Percentiles rank a stretch among this genome's conserved stretches.
These are phyloP conservation scores for Pterobdella sp. DNA, from an alignment of 2,888 invertebrate species.

Conservation along the genomic window DNA sequence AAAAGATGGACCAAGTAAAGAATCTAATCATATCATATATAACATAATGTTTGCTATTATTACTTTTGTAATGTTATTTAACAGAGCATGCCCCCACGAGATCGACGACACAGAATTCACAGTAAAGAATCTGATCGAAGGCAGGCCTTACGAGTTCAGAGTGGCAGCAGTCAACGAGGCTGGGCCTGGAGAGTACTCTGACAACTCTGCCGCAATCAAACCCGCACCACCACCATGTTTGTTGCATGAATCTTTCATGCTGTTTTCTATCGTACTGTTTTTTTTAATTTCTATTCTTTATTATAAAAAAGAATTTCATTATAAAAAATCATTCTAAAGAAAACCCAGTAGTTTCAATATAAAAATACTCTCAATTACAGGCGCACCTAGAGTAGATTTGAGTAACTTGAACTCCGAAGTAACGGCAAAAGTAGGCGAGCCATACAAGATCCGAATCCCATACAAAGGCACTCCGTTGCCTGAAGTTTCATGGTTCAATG, in stretches of 20 bases:
- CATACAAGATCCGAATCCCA: slow-evolving; percentile 90
- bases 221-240: slow-evolving; percentile 75
- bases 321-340: no score
- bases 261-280: not conserved
- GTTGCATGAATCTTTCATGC: slow-evolving; percentile 17
- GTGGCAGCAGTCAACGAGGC: slow-evolving; percentile 92
- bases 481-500: slow-evolving; percentile 72
- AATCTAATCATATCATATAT: no score
- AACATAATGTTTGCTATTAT: no score
- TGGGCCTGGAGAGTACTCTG: slow-evolving; percentile 87
- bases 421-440: slow-evolving; percentile 88
- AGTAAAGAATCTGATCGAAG: slow-evolving; percentile 71
- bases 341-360: no score
- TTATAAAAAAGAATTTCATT: no score
- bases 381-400: slow-evolving; percentile 83
- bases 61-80: not conserved
- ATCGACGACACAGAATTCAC: slow-evolving; percentile 78
- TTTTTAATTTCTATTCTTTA: not conserved
- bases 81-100: slow-evolving; percentile 38
- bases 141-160: slow-evolving; percentile 94
- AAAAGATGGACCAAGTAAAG: slow-evolving; percentile 76
- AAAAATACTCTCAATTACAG: slow-evolving; percentile 47
- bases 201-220: slow-evolving; percentile 79
- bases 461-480: slow-evolving; percentile 71
- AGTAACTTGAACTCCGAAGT: slow-evolving; percentile 68